phyloP scores from a whole-genome alignment of 2,888 invertebrate genomes.

The Encarsia formosa region DNA sequence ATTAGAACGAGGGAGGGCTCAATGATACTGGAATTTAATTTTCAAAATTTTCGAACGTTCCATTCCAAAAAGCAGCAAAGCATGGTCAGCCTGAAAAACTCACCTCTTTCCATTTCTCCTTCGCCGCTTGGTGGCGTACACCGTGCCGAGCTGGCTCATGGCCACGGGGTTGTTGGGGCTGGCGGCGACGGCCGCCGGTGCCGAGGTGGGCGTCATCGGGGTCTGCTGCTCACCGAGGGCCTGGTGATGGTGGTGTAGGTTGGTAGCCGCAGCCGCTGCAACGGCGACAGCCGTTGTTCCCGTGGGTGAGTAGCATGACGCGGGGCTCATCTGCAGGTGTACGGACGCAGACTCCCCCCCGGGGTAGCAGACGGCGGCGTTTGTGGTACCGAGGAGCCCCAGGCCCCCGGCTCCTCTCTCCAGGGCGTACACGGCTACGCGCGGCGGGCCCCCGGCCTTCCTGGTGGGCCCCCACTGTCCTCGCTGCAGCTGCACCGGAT shows the following conservation, averaged over 20 bases:
- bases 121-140: constrained; percentile 93
- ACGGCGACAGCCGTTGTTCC: constrained; percentile 18
- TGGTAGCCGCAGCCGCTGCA: constrained; percentile 28
- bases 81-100: too few species aligned
- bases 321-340: constrained; percentile 24
- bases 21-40: not conserved
- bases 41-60: too few species aligned
- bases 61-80: too few species aligned
- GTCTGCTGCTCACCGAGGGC: constrained; percentile 10
- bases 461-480: constrained; percentile 27
- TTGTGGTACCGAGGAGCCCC: constrained; percentile 30
- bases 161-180: constrained; percentile 51
- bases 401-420: constrained; percentile 48
- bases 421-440: constrained; percentile 49
- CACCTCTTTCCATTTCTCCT: constrained; percentile 95
- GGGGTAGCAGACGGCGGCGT: too few species aligned
- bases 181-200: constrained; percentile 42
- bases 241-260: constrained; percentile 11
- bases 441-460: constrained; percentile 23
- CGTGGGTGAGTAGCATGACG: constrained; percentile 14
- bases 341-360: too few species aligned
- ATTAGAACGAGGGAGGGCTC: not conserved
- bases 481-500: too few species aligned
- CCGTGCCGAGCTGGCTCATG: constrained; percentile 91
- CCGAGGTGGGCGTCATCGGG: constrained; percentile 46